phyloP scores from a whole-genome alignment of 1,140 invertebrate genomes.

The Choristoneura fumiferana region DNA sequence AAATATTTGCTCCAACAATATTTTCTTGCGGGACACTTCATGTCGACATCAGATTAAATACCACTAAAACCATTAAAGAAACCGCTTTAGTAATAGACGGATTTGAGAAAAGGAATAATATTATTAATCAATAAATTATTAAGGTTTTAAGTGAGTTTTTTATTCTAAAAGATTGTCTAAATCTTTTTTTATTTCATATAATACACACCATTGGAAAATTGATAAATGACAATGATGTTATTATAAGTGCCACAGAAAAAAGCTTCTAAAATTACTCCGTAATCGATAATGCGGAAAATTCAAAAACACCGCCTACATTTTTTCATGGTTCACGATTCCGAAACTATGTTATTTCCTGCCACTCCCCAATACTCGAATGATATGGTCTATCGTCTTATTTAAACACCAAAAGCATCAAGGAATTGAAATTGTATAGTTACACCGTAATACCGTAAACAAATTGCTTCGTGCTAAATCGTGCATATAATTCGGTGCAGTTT shows the following conservation, averaged over 20 bases:
- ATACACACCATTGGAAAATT: too few relatives aligned
- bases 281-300: constrained; percentile 15
- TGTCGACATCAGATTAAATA: constrained; percentile 73
- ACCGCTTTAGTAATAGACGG: constrained; percentile 46
- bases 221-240: too few relatives aligned
- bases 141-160: too few relatives aligned
- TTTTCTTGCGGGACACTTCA: constrained; percentile 62
- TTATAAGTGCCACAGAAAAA: too few relatives aligned
- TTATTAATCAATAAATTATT: too few relatives aligned
- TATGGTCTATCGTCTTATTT: constrained; percentile 16
- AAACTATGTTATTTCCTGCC: constrained; percentile 10
- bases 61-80: constrained; percentile 46
- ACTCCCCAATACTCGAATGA: not conserved
- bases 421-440: not conserved
- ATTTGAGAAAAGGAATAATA: constrained; percentile 55
- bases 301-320: constrained; percentile 10
- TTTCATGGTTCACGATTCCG: constrained; percentile 11
- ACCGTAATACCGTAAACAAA: not conserved
- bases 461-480: not conserved
- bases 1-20: constrained; percentile 70
- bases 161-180: too few relatives aligned
- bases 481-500: not conserved
- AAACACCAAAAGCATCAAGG: constrained; percentile 1
- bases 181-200: too few relatives aligned
- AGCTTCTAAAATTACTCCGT: constrained; percentile 1